Evolutionary conservation across 2,888 invertebrate genomes (phyloP), one percentile per base, ranked within the genome.

Genomic region (Nudaria mundana): DNA sequence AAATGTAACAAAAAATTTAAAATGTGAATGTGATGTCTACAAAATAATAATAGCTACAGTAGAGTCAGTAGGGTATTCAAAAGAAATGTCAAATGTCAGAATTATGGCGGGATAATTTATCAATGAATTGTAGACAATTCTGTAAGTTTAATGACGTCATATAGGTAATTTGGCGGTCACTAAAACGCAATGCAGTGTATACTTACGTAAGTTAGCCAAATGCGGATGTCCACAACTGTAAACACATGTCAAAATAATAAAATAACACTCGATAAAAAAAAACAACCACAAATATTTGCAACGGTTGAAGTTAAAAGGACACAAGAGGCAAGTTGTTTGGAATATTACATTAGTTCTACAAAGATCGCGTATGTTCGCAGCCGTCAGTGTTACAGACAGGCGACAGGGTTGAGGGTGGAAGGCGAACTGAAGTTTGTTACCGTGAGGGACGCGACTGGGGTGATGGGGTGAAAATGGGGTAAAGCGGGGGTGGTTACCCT

Each of bases 131-230:
- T 20, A 40, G 37, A 26, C 16, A 8, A 18, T 3, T 26, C 29
- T 38, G 22, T 5, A 12, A 12, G 15, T 22, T 10, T 22, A 43
- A 24, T 45, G 36, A 22, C 40, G 25, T 4, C 28, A 26, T 4
- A 11, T 11, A 40, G 10, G 26, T 16, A 2, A 28, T 40, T 29
- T 43, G 13, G 33, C 53, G 43, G 26, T 25, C 43, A 49, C 48
- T 56, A 47, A 40, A 51, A 81, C 85, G 87, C 87, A 87, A 66
- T 87, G 87, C 87, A 86, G 86, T 78, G 75, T 75, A 74, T 72
- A 79, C 87, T 87, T 87, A 87, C 87, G 86, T 87, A 87, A 87
- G 81, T 83, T 81, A 50, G 58, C 71, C 49, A 71, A 70, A 64
- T 66, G 67, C 67, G 67, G 68, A 58, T 62, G 61, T 67, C 66